These are phyloP conservation scores for Clepsis dumicolana DNA, from an alignment of 2,888 invertebrate species.

Conservation along the genomic window DNA sequence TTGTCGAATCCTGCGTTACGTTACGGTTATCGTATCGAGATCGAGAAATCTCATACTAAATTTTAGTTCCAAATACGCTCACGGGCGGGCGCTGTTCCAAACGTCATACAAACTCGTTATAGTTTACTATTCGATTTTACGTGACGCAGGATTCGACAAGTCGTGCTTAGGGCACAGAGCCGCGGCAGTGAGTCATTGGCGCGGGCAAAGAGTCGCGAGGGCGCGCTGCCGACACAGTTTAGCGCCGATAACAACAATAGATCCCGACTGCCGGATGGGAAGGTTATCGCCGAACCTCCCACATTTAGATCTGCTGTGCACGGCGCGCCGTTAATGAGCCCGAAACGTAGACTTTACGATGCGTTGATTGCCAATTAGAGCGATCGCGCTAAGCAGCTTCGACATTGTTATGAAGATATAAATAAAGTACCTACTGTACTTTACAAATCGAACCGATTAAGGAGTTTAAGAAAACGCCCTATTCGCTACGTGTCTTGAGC, in stretches of 20 bases:
- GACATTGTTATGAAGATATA: background rate
- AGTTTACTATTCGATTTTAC: no score
- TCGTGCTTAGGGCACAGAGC: no score
- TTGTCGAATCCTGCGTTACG: no score
- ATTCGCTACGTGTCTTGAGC: conserved; percentile 16
- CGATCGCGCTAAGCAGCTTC: background rate
- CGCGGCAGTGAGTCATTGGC: conserved; percentile 60
- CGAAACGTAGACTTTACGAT: conserved; percentile 17
- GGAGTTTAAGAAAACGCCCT: conserved; percentile 20
- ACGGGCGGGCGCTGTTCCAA: no score
- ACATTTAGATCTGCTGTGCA: conserved; percentile 19
- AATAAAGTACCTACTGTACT: background rate
- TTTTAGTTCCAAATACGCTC: no score
- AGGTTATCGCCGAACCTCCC: conserved; percentile 43
- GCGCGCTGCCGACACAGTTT: conserved; percentile 51
- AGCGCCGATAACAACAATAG: conserved; percentile 56
- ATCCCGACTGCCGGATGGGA: conserved; percentile 49
- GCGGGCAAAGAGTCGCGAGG: conserved; percentile 51
- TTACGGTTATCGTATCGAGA: no score
- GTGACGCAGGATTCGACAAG: no score
- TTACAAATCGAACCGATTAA: background rate
- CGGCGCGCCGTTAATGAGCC: conserved; percentile 26
- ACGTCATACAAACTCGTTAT: no score
- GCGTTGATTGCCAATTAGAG: conserved; percentile 18
- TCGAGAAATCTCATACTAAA: no score